Evolutionary conservation across 2,888 invertebrate species (phyloP), one percentile per base, ranked within the genome.

Genomic region (Tortrix viridana): DNA sequence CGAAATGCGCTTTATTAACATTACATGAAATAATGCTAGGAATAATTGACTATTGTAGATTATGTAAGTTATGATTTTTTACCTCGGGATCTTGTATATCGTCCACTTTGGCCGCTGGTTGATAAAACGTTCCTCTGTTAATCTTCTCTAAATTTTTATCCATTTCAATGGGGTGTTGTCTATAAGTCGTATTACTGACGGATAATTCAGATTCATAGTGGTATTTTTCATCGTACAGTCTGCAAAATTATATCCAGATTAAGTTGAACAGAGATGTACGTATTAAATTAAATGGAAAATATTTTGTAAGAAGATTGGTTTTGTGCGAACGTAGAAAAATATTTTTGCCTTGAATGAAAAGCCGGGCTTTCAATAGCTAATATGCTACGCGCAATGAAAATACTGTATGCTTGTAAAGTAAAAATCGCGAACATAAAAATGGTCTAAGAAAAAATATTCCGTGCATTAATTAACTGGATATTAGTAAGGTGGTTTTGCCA

Each of bases 71-170:
- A 48, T 12, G 16, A 14, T 12, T 37, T 57, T 67, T 66, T 76
- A 87, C 88, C 71, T 86, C 85, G 6, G 87, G 85, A 67, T 88
- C 87, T 61, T 80, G 74, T 63, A 84, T 82, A 56, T 87, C 84
- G 19, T 88, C 86, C 43, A 83, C 72, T 67, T 80, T 81, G 7
- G 76, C 83, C 59, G 85, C 80, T n/a, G 76, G 71, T 66, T 89
- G 88, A 26, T 80, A 81, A 65, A 87, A 88, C 7, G 77, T 80
- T 5, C 88, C 88, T 6, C 87, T 79, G 65, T 81, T 86, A 18
- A 88, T 81, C 70, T 85, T 83, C 67, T 88, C 86, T 14, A 86
- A 81, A 62, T 80, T 81, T 46, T 74, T 75, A 47, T 77, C 74
- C 67, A 80, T 74, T 62, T 86, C 85, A 9, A 88, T 73, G 26